phyloP scores from a whole-genome alignment of 2,113 vertebrate genomes.

The Ondatra zibethicus region DNA sequence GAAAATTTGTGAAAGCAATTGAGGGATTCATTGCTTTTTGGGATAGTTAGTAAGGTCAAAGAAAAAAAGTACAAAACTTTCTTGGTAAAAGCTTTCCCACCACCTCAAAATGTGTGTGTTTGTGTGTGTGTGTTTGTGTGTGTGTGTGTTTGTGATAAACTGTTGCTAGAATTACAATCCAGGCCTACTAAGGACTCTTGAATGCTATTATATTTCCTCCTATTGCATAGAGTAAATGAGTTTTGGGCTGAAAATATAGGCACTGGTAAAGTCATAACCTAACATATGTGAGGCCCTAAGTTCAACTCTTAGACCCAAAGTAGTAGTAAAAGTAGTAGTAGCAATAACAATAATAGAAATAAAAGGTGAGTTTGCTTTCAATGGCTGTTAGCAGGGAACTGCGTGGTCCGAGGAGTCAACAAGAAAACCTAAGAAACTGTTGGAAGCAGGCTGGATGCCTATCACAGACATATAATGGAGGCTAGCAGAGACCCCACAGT shows the following conservation, averaged over 20 bases:
- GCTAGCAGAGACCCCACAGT: conserved; percentile 52
- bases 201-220: neutral
- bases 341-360: neutral
- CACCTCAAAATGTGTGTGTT: neutral
- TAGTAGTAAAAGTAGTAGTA: neutral
- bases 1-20: neutral
- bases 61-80: neutral
- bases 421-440: neutral
- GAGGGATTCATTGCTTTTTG: neutral
- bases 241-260: neutral
- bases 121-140: neutral
- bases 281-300: neutral
- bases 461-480: conserved; percentile 41
- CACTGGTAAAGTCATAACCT: neutral
- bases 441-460: neutral
- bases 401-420: neutral
- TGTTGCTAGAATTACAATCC: neutral
- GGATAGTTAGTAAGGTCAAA: neutral
- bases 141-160: neutral
- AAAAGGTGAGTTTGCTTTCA: neutral
- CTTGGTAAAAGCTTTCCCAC: too few species aligned
- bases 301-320: neutral
- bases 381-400: fast-evolving
- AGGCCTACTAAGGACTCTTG: neutral
- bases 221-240: neutral